Base-by-base conservation (phyloP, 2,797 vertebrate genomes). In the Morelia viridis region DNA sequence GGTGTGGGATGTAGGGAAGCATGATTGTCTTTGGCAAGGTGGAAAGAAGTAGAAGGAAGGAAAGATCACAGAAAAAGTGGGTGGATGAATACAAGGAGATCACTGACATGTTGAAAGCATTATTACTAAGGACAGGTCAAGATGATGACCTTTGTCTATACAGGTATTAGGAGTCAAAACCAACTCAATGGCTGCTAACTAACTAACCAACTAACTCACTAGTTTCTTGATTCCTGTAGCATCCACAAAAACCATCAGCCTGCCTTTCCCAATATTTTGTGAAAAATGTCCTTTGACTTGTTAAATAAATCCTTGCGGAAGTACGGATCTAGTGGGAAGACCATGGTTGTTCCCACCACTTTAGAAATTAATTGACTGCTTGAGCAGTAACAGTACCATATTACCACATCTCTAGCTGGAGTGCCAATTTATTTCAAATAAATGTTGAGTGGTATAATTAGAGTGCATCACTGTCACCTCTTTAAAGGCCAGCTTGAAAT, bases 391-490 rank as follows among this genome's bases (percentile, higher is more conserved):
- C 96, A 96, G 93, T 87, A 50, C 91, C 90, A 97, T 96, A 97
- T 97, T 97, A 97, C 92, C 96, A 95, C 97, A 97, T 98, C 97
- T 96, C 92, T 98, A 98, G 98, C 97, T 97, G 97, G 95, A 97
- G 95, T 96, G 94, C 95, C 97, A 97, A 98, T 98, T 98, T 98
- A 97, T 97, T 97, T 97, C 96, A 96, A 97, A 97, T 98, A 97
- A 17, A 97, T 97, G 98, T 97, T 96, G 96, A 97, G 97, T 96
- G 97, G 96, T 96, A 96, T 97, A 98, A 98, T 98, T 98, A 97
- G 95, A 96, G 94, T 95, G 95, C 96, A 98, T 97, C 96, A 97
- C 96, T 93, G 62, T 92, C 97, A 97, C 95, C 97, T 97, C 95
- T 95, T 98, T 97, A 98, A 96, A 96, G 97, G 97, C 97, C 97